Conservation (phyloP, 2,888 invertebrate species). For the Pardosa pseudoannulata region DNA sequence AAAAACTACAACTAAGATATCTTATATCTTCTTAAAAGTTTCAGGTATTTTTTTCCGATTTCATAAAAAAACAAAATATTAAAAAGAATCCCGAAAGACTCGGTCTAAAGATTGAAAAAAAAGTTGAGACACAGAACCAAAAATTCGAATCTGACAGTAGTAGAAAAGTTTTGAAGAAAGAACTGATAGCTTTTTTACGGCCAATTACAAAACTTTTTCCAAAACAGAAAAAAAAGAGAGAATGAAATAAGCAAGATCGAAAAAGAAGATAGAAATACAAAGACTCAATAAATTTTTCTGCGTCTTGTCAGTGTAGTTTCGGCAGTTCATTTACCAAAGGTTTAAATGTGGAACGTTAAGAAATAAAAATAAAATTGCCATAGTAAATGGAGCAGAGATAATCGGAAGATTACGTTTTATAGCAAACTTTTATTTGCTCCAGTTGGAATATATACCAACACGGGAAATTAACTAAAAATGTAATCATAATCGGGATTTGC, state of each 20-base stretch:
- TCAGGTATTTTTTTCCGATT: too few species aligned
- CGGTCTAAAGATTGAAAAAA: neutral
- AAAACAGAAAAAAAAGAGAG: neutral
- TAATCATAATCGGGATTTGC: too few species aligned
- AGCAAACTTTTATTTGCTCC: neutral
- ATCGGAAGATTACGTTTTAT: neutral
- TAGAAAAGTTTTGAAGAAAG: neutral
- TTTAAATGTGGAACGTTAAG: neutral
- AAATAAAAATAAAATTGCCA: neutral
- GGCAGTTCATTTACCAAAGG: neutral
- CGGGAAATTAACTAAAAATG: too few species aligned
- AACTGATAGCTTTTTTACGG: neutral
- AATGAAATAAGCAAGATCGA: neutral
- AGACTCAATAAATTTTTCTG: neutral
- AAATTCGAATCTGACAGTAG: neutral
- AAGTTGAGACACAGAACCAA: neutral
- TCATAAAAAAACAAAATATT: too few species aligned
- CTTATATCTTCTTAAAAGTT: too few species aligned
- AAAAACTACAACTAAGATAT: too few species aligned
- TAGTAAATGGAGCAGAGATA: neutral
- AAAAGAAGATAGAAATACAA: neutral
- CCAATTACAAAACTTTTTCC: constrained; percentile 2
- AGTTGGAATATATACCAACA: neutral
- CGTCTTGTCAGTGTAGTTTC: neutral
- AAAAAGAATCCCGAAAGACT: too few species aligned